Evolutionary conservation across 2,113 vertebrate genomes (phyloP), one percentile per base, ranked within the genome.

Genomic region (Pholis gunnellus): DNA sequence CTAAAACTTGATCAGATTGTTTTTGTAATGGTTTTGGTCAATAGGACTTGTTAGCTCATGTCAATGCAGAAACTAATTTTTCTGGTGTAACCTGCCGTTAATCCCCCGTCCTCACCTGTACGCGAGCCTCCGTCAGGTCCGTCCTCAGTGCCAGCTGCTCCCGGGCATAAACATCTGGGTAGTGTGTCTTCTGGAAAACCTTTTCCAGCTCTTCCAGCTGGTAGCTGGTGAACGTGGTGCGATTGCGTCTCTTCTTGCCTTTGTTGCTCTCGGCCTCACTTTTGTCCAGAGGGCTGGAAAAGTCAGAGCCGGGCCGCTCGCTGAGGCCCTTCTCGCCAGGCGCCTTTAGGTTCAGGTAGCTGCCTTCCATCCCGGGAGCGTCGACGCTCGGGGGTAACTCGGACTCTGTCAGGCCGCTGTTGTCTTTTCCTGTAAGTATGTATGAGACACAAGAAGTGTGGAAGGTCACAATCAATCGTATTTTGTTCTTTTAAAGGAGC

Each of bases 111-210:
- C 89, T 91, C 93, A 98, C 97, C 97, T 99, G 98, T 27, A 99
- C 97, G 0, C 97, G 96, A 89, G 98, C 98, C 91, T 99, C 98
- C 0, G 98, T 99, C 92, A 99, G 96, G 90, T 99, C 98, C 0
- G 98, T 99, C 93, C 98, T 96, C 95, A 99, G 96, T 75, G 98
- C 98, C 92, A 99, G 95, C 94, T 99, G 98, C 93, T 99, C 98
- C 4, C 98, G 96, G 13, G 97, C 98, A 0, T 99, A 99, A 81
- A 99, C 98, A 0, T 99, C 98, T 0, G 98, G 98, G 88, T 99
- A 99, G 93, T 99, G 98, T 6, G 98, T 99, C 95, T 99, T 99
- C 95, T 99, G 98, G 92, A 99, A 99, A 91, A 99, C 97, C 72
- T 99, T 99, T 91, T 99, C 98, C 92, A 99, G 95, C 91, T 99